Evolutionary conservation across 2,797 vertebrate species (phyloP).

Genomic region (Anas bahamensis): DNA sequence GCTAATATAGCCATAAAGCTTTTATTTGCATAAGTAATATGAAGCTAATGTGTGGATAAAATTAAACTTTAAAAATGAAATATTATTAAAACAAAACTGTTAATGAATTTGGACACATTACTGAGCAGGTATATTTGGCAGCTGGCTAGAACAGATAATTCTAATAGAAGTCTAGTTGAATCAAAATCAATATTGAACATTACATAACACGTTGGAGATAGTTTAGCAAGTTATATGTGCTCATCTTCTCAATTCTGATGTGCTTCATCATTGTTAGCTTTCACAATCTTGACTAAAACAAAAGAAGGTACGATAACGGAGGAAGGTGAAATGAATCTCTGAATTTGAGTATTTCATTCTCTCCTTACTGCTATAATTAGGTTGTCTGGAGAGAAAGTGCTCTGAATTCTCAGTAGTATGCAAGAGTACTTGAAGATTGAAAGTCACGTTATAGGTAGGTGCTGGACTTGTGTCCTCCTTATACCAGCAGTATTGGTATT

Average conservation of each 20-base stretch:
- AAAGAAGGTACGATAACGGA: not conserved
- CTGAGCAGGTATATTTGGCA: slow-evolving; percentile 60
- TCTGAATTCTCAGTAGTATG: not conserved
- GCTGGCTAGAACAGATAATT: slow-evolving; percentile 57
- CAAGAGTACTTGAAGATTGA: not conserved
- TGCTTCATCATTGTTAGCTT: not conserved
- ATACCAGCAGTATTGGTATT: not conserved
- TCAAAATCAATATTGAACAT: slow-evolving; percentile 64
- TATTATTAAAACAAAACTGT: slow-evolving; percentile 66
- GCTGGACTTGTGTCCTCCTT: not conserved
- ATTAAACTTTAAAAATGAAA: slow-evolving; percentile 72
- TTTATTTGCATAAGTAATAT: slow-evolving; percentile 76
- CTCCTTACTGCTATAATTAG: not conserved
- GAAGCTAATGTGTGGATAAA: slow-evolving; percentile 65
- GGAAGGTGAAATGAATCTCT: not conserved
- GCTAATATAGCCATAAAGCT: slow-evolving; percentile 59
- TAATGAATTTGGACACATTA: slow-evolving; percentile 65
- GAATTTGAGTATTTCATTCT: not conserved
- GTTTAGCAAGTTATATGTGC: not conserved
- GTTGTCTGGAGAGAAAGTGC: not conserved
- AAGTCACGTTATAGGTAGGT: not conserved
- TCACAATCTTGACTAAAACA: not conserved
- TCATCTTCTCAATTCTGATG: not conserved
- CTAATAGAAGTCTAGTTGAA: slow-evolving; percentile 42
- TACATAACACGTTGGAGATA: not conserved